Conservation (phyloP, 2,113 vertebrate genomes). For the Otolemur garnettii region DNA sequence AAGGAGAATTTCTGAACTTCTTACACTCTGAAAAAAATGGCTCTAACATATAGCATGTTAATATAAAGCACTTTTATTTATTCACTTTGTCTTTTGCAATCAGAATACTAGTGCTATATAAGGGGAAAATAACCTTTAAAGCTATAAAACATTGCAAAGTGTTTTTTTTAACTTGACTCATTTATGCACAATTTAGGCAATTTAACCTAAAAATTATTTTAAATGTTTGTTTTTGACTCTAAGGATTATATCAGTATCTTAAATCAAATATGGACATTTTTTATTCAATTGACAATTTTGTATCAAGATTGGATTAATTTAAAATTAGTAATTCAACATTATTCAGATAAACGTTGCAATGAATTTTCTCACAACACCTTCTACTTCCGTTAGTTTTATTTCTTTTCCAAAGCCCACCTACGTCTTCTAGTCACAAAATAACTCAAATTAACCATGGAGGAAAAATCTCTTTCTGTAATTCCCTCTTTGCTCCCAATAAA, state of each 20-base stretch:
- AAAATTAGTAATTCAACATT: conserved; percentile 35
- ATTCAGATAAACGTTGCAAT: conserved; percentile 57
- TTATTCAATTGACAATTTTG: conserved; percentile 52
- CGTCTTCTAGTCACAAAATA: not conserved
- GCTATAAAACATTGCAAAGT: conserved; percentile 31
- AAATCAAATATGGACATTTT: conserved; percentile 64
- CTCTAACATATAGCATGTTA: conserved; percentile 70
- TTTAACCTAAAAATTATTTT: conserved; percentile 59
- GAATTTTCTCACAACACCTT: not conserved
- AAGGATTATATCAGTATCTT: conserved; percentile 63
- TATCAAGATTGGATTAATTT: conserved; percentile 56
- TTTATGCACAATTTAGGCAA: not conserved
- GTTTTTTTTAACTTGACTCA: conserved; percentile 51
- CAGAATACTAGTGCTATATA: not conserved
- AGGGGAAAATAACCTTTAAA: conserved; percentile 60
- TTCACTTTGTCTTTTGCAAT: conserved; percentile 40
- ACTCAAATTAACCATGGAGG: conserved; percentile 56
- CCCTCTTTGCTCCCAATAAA: conserved; percentile 52
- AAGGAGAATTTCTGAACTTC: not conserved
- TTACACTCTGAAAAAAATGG: conserved; percentile 36
- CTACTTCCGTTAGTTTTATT: conserved; percentile 11
- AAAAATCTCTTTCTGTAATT: conserved; percentile 42
- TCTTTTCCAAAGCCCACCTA: not conserved
- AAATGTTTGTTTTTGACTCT: conserved; percentile 55
- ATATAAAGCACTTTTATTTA: conserved; percentile 30